These are phyloP conservation scores for Halichondria panicea DNA, from an alignment of 37 sponge, comb jelly and placozoan species.

Conservation along the genomic window DNA sequence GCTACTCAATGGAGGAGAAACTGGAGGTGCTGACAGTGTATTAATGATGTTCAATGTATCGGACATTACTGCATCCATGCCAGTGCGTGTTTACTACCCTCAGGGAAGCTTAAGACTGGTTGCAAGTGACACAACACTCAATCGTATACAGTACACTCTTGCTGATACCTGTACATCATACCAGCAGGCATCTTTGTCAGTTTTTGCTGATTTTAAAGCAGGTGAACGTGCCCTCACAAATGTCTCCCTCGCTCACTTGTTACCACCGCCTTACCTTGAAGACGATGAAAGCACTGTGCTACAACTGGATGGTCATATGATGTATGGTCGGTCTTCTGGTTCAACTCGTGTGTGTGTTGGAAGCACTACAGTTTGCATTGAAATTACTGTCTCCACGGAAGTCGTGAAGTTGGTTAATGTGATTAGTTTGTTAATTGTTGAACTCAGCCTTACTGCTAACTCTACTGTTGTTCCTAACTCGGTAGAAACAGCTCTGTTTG, in stretches of 20 bases:
- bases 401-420: slow-evolving; percentile 8
- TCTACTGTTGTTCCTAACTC: background rate
- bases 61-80: background rate
- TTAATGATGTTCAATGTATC: slow-evolving; percentile 11
- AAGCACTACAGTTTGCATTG: slow-evolving; percentile 4
- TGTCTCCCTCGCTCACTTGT: slow-evolving; percentile 36
- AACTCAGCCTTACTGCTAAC: background rate
- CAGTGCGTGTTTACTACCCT: slow-evolving; percentile 62
- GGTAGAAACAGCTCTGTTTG: background rate
- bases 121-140: slow-evolving; percentile 30
- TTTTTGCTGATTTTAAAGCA: slow-evolving; percentile 37
- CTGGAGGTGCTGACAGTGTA: slow-evolving; percentile 5
- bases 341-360: background rate
- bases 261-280: slow-evolving; percentile 1
- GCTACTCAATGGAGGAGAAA: slow-evolving; percentile 24
- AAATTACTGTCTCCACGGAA: slow-evolving; percentile 6
- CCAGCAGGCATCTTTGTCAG: slow-evolving; percentile 40
- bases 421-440: slow-evolving; percentile 1
- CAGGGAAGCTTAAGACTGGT: background rate
- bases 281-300: background rate
- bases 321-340: slow-evolving; percentile 19
- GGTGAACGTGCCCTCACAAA: background rate
- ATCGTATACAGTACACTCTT: slow-evolving; percentile 33
- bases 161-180: slow-evolving; percentile 1
- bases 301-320: background rate